These are phyloP conservation scores for Caenorhabditis macrosperma DNA, from an alignment of 2,888 invertebrate species.

Conservation along the genomic window DNA sequence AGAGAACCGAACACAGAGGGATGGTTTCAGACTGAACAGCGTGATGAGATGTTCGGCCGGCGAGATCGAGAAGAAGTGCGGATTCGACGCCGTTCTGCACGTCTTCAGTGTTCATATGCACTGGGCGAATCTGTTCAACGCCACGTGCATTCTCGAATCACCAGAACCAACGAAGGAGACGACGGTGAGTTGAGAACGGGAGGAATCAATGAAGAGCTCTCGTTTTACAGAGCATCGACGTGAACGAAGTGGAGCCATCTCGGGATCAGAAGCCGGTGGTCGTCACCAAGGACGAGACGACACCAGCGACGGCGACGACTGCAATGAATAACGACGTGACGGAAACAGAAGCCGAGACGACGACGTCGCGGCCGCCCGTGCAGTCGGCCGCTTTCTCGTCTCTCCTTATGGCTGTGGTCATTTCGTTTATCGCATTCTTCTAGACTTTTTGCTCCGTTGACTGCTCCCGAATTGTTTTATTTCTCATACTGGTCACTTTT, in stretches of 20 bases:
- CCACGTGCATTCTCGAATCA: constrained; percentile 62
- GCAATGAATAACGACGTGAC: constrained; percentile 41
- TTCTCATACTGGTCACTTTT: constrained; percentile 15
- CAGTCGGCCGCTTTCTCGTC: constrained; percentile 6
- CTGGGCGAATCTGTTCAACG: constrained; percentile 71
- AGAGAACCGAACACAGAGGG: not conserved
- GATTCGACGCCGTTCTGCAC: constrained; percentile 77
- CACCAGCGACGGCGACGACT: constrained; percentile 36
- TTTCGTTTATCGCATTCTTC: constrained; percentile 39
- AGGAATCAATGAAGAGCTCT: not conserved
- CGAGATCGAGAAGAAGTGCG: constrained; percentile 70
- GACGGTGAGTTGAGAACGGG: not conserved
- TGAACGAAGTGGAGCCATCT: constrained; percentile 64
- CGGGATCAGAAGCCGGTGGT: constrained; percentile 60
- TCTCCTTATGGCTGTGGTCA: constrained; percentile 10
- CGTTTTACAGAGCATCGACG: constrained; percentile 46
- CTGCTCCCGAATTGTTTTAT: constrained; percentile 1
- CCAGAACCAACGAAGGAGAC: constrained; percentile 59
- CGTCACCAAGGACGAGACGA: constrained; percentile 51
- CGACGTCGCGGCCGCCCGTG: constrained; percentile 18
- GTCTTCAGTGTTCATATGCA: constrained; percentile 73
- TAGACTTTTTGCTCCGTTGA: constrained; percentile 20
- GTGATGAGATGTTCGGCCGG: constrained; percentile 68
- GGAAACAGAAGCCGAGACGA: constrained; percentile 26
- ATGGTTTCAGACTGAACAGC: constrained; percentile 64